Evolutionary conservation across 2,888 invertebrate genomes (phyloP).

Genomic region (Petrolisthes cinctipes): DNA sequence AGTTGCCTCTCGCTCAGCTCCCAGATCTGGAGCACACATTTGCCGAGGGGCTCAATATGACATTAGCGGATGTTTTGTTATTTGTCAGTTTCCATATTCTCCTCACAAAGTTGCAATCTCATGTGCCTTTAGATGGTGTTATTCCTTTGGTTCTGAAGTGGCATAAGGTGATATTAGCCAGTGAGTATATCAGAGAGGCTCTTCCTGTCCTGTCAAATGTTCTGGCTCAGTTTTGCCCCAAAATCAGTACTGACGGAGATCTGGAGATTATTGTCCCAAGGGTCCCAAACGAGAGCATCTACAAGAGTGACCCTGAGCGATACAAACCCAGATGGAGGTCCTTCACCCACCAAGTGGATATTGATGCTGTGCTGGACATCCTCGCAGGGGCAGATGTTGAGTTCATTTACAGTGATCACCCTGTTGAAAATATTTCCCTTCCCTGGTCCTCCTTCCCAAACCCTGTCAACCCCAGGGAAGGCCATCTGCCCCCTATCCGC

Average conservation of each 20-base stretch:
- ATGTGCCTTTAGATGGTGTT: slow-evolving; percentile 66
- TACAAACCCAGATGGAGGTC: slow-evolving; percentile 81
- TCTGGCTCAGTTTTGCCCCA: slow-evolving; percentile 3
- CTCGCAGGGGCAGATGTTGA: slow-evolving; percentile 70
- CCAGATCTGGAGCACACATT: slow-evolving; percentile 76
- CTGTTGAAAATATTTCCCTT: slow-evolving; percentile 4
- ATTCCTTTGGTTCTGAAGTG: slow-evolving; percentile 56
- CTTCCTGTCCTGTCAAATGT: slow-evolving; percentile 42
- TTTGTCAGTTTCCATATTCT: slow-evolving; percentile 79
- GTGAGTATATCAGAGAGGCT: slow-evolving; percentile 66
- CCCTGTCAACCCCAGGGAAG: slow-evolving; percentile 75
- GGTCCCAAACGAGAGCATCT: slow-evolving; percentile 77
- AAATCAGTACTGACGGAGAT: background rate
- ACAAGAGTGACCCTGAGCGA: slow-evolving; percentile 83
- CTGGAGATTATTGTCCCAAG: slow-evolving; percentile 70
- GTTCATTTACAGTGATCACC: slow-evolving; percentile 15
- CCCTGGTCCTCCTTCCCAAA: slow-evolving; percentile 72
- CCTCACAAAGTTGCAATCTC: slow-evolving; percentile 68
- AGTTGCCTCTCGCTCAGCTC: slow-evolving; percentile 47
- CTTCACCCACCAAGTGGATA: slow-evolving; percentile 83
- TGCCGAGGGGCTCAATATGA: slow-evolving; percentile 86
- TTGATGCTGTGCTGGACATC: slow-evolving; percentile 72
- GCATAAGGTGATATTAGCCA: slow-evolving; percentile 29
- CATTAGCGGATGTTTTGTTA: slow-evolving; percentile 86
- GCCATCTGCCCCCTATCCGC: slow-evolving; percentile 82